Evolutionary conservation across 2,797 vertebrate genomes (phyloP), one percentile per base, ranked within the genome.

Genomic region (Lacerta agilis): DNA sequence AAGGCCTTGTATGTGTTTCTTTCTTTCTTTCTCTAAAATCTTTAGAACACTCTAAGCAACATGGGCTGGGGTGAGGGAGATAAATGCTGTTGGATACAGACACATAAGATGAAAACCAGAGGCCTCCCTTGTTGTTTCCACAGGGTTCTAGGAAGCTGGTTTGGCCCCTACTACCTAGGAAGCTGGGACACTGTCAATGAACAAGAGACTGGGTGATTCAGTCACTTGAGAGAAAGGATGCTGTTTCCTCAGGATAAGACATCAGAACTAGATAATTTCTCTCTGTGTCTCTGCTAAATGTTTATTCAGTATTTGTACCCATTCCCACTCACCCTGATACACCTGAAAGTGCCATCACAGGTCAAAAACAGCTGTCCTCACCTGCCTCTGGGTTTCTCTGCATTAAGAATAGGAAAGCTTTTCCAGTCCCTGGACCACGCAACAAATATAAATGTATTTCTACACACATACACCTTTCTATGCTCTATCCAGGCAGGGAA

Each of bases 201-300:
- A 90, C 90, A 41, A 9, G 77, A 25, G 67, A 78, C 79, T 92
- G 89, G 96, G 95, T 92, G 94, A 96, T 95, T 93, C 95, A 94
- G 96, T 95, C 95, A 92, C 93, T 95, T 94, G 83, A 20, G 92
- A 87, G 61, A 86, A 94, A 93, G 90, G 92, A 92, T 92, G 93
- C 90, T 93, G 92, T 61, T 94, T 92, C 86, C 58, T 82, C 90
- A 82, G 81, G 87, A 93, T 91, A 43, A 8, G 29, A 17, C 49
- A 15, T 15, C 5, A 49, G n/a, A 13, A 23, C 33, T 43, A 41
- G 5, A 18, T 79, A n/a, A 55, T 79, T 11, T 33, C 27, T 90
- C 20, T 67, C 87, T 92, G 81, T 0, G 0, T 79, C 92, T 83
- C 89, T 80, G 85, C 91, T 91, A 89, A 89, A 90, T 82, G 91